Evolutionary conservation across 1,140 invertebrate species (phyloP), one percentile per base, ranked within the genome.

Genomic region (Zophobas morio): DNA sequence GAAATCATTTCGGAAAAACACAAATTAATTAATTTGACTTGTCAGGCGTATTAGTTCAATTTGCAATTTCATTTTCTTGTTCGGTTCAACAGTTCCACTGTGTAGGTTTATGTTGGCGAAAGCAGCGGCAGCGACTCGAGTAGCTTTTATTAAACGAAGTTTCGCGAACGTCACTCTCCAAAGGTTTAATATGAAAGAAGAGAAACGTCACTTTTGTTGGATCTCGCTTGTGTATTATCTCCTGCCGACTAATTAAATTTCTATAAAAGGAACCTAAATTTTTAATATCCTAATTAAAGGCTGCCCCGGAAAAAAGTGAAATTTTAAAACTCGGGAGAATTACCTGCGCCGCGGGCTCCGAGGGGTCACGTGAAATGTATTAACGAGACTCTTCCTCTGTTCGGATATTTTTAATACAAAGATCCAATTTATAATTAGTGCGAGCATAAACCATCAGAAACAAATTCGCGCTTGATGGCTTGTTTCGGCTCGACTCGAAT

Each of bases 1-100:
- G 39, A 66, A 42, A 33, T 33, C n/a, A 1, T 66, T 51, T 20
- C n/a, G n/a, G 20, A 51, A 51, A n/a, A n/a, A 51, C 1, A 5
- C 49, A 1, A 51, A 1, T 32, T 66, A 46, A 66, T 66, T 66
- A 40, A 42, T 66, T 66, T 66, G 0, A n/a, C 1, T 66, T 66
- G 8, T 4, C 39, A 66, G 36, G 46, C 36, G 1, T 39, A 40
- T 56, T 35, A 56, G 1, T 1, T 40, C 60, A 66, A 66, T 66
- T 56, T 56, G 54, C 34, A 56, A 51, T 51, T 51, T 35, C 32
- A 35, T 56, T 56, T 56, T 63, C 35, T 36, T 2, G 33, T 34
- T 1, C 34, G 42, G 42, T 6, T 46, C 42, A 46, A 46, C 42
- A 46, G 42, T 46, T 46, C 42, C 42, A 3, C 42, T 46, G 42